phyloP scores from a whole-genome alignment of 2,797 vertebrate species.

The Choloepus didactylus region DNA sequence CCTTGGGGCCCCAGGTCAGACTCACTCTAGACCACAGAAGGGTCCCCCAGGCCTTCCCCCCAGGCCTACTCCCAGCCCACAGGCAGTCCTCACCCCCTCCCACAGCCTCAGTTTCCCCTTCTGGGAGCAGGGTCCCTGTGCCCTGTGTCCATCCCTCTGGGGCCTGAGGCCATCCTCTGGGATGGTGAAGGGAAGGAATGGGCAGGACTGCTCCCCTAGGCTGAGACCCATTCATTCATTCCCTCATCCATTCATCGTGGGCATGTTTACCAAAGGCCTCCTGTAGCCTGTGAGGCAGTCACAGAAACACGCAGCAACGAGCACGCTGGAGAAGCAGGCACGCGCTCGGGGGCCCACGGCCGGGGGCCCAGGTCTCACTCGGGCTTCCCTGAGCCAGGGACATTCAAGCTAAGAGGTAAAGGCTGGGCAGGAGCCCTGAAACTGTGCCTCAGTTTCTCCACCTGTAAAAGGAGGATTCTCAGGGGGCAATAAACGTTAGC shows the following conservation, averaged over 20 bases:
- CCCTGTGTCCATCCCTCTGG: neutral
- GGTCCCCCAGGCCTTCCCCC: fast-evolving
- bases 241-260: neutral
- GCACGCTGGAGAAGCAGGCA: neutral
- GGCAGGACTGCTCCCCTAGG: neutral
- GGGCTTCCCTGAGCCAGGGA: neutral
- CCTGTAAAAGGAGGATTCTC: neutral
- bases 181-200: neutral
- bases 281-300: neutral
- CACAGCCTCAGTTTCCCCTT: neutral
- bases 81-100: neutral
- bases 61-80: neutral
- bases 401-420: neutral
- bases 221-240: neutral
- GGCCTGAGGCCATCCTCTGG: neutral
- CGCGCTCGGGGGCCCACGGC: neutral
- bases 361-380: neutral
- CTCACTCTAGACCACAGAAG: neutral
- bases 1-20: neutral
- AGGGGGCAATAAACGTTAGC: too few species aligned
- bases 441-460: neutral
- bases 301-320: neutral
- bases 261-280: neutral
- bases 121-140: neutral
- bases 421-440: neutral